phyloP scores from a whole-genome alignment of 2,888 invertebrate species.

The Conchocele bisecta region DNA sequence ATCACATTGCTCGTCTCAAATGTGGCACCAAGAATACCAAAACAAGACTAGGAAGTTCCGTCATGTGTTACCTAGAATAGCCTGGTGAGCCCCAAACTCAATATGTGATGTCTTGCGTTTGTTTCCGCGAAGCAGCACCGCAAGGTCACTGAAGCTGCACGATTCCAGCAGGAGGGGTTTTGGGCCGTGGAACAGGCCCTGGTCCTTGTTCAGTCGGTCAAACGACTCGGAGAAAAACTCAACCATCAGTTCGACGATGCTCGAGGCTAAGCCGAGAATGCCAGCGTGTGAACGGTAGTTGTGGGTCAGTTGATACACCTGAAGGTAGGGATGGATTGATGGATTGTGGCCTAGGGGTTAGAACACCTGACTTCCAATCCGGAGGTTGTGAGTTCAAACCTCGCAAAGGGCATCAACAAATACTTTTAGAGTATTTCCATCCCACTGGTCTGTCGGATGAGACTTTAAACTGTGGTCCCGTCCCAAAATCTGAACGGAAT shows the following conservation, averaged over 20 bases:
- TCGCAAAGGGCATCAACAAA: no score
- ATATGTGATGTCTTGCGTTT: conserved; percentile 75
- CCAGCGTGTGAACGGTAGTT: conserved; percentile 79
- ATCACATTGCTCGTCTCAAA: no score
- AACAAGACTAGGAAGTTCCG: no score
- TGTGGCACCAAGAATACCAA: no score
- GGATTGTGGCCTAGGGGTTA: no score
- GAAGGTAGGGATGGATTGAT: neutral
- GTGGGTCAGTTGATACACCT: conserved; percentile 73
- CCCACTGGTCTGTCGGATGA: no score
- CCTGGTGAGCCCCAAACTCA: conserved; percentile 80
- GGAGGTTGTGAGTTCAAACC: no score
- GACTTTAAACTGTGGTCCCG: no score
- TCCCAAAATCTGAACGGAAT: no score
- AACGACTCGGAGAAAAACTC: conserved; percentile 78
- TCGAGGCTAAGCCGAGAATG: conserved; percentile 74
- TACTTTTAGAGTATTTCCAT: no score
- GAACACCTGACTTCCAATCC: no score
- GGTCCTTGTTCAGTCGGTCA: conserved; percentile 75
- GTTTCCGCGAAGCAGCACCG: conserved; percentile 69
- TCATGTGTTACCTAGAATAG: conserved; percentile 74
- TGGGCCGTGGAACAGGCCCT: conserved; percentile 76
- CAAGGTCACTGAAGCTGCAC: conserved; percentile 71
- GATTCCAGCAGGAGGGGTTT: conserved; percentile 75
- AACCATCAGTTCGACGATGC: conserved; percentile 74